Percentiles rank a stretch among this genome's conserved stretches.
Conservation (phyloP, 2,113 vertebrate genomes). For the Phaethon lepturus region DNA sequence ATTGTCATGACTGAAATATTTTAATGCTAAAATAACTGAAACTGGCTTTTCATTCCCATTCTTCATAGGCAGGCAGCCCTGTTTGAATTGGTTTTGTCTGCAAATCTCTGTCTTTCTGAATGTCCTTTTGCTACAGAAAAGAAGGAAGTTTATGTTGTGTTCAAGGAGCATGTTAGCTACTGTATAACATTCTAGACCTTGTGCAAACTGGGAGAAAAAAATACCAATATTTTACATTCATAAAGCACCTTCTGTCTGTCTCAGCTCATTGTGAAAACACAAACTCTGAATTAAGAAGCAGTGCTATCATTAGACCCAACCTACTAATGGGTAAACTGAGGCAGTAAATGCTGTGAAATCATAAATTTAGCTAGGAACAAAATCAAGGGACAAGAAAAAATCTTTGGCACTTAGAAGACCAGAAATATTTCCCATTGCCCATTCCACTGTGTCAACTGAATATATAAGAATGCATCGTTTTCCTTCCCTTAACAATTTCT, state of each 20-base stretch:
- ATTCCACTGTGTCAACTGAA: neutral
- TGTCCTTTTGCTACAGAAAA: neutral
- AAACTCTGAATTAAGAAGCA: neutral
- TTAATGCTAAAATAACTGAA: slow-evolving; percentile 7
- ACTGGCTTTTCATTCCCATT: neutral
- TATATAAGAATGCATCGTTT: neutral
- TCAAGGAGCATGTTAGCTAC: neutral
- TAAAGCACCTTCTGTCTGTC: neutral
- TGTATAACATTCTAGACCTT: neutral
- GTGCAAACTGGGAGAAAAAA: neutral
- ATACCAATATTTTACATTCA: neutral
- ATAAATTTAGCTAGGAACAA: neutral
- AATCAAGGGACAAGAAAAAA: neutral
- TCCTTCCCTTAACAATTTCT: neutral
- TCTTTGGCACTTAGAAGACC: neutral
- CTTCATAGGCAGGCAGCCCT: neutral
- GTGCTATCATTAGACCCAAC: neutral
- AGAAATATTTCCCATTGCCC: neutral
- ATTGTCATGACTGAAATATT: neutral
- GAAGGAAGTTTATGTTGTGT: neutral
- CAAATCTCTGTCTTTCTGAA: neutral
- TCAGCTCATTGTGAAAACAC: neutral
- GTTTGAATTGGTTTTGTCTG: neutral
- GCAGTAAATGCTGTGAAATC: neutral
- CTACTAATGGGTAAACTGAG: neutral